These are phyloP conservation scores for Nasonia longicornis DNA, from an alignment of 1,140 invertebrate genomes.

Conservation along the genomic window DNA sequence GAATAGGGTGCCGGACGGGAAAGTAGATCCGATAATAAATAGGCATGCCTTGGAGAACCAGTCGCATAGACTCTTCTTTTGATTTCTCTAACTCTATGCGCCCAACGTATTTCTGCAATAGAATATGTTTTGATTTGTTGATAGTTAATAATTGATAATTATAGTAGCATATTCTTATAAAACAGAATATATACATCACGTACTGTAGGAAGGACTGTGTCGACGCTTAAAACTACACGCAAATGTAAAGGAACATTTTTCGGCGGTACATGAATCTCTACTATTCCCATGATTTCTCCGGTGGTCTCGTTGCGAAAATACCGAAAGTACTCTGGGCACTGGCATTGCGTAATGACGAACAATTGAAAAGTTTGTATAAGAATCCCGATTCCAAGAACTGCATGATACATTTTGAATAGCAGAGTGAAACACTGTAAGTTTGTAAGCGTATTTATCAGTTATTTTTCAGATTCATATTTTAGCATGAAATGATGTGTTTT, in stretches of 20 bases:
- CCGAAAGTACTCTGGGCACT: constrained; percentile 65
- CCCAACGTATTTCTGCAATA: constrained; percentile 61
- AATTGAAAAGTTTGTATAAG: constrained; percentile 26
- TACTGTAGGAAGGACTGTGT: constrained; percentile 55
- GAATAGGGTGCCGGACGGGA: constrained; percentile 59
- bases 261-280: constrained; percentile 56
- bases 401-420: constrained; percentile 33
- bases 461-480: no score
- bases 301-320: constrained; percentile 59
- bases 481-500: neutral
- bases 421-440: constrained; percentile 16
- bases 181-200: constrained; percentile 11
- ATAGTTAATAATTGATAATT: neutral
- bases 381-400: constrained; percentile 2
- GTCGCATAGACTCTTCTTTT: constrained; percentile 52
- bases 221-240: constrained; percentile 55
- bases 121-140: neutral
- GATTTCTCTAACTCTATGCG: constrained; percentile 57
- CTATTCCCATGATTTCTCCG: constrained; percentile 59
- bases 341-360: constrained; percentile 49
- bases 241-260: constrained; percentile 54
- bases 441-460: neutral
- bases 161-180: neutral
- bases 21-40: constrained; percentile 61
- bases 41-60: constrained; percentile 50